phyloP scores from a whole-genome alignment of 2,888 invertebrate species.

The Agapostemon virescens region DNA sequence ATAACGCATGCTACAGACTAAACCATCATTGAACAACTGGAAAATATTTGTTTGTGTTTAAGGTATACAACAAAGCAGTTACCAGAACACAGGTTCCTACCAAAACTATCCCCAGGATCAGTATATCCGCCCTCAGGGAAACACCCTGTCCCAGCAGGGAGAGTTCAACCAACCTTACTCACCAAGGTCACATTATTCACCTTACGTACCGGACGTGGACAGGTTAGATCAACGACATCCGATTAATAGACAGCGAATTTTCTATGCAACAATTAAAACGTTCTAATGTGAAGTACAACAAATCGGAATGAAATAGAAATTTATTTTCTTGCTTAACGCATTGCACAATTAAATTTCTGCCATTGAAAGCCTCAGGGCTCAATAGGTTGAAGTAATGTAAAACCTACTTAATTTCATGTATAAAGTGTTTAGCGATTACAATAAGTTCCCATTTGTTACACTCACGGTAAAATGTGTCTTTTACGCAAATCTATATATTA shows the following conservation, averaged over 20 bases:
- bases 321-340: too few relatives aligned
- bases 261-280: too few relatives aligned
- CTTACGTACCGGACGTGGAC: conserved; percentile 79
- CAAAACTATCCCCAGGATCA: conserved; percentile 81
- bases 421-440: not conserved
- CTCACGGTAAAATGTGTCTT: not conserved
- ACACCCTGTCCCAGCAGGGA: conserved; percentile 76
- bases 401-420: too few relatives aligned
- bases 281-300: too few relatives aligned
- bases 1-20: not conserved
- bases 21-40: not conserved
- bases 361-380: too few relatives aligned
- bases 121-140: conserved; percentile 79
- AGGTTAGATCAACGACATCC: conserved; percentile 68
- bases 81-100: conserved; percentile 80
- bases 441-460: not conserved
- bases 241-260: too few relatives aligned
- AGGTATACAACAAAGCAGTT: conserved; percentile 80
- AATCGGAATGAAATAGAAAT: too few relatives aligned
- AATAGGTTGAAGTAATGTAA: too few relatives aligned
- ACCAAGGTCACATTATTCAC: conserved; percentile 80
- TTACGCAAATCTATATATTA: too few relatives aligned
- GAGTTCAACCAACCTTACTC: conserved; percentile 81
- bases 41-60: conserved; percentile 44
- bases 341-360: too few relatives aligned